Base-by-base conservation (phyloP, 2,113 vertebrate genomes). In the Echinops telfairi region DNA sequence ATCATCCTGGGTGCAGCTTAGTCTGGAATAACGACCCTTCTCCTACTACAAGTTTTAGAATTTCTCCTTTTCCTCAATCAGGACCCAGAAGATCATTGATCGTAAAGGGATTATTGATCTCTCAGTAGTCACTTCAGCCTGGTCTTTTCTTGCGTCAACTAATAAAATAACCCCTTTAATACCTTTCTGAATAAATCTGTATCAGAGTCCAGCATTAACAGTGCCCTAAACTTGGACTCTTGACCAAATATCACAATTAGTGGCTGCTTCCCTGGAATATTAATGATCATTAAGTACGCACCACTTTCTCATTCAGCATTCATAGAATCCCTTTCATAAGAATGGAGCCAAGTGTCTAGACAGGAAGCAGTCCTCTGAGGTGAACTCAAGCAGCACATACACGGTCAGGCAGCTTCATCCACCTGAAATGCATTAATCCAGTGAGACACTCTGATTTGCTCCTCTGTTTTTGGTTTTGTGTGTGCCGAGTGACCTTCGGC, bases 371-470 rank as follows among this genome's bases (percentile, higher is more conserved):
- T 19, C 38, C 27, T 14, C 16, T 16, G 47, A n/a, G 33, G 66
- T 75, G 66, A 84, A 78, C 75, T 33, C 33, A n/a, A 20, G 8
- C 3, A 10, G n/a, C 47, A 12, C 1, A 5, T 12, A 4, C 1
- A 10, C 11, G 38, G 11, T 27, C 43, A 38, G 38, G 57, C 1
- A 1, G 16, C 66, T 70, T 12, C 16, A 2, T 9, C 58, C 20
- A 66, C 1, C 3, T 1, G 6, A 6, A 17, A 36, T 6, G 4
- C 19, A 3, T 2, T 16, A 40, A 38, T 33, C n/a, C 38, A 31
- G 0, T 0, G 0, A 38, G 10, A 1, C 1, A 3, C 40, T 43
- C 17, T 16, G 0, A 9, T 12, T 10, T 12, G n/a, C 58, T 33
- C 25, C 2, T 23, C 38, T 36, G 6, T 11, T 22, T 71, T 43